A percentile compares a stretch with the other conserved stretches of the same genome.
Conservation (phyloP, 2,113 vertebrate species). For the Paramisgurnus dabryanus region DNA sequence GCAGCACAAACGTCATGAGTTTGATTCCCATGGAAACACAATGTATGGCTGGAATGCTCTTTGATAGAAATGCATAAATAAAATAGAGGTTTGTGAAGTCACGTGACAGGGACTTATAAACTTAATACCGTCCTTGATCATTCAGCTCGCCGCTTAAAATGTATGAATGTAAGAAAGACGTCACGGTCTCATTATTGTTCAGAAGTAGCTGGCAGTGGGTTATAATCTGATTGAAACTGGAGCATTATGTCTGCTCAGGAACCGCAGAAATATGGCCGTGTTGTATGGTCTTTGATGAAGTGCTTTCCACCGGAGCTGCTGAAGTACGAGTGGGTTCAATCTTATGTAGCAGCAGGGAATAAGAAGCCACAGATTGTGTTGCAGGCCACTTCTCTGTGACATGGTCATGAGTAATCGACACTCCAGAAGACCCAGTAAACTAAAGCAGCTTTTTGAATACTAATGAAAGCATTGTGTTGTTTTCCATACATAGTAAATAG, state of each 20-base stretch:
- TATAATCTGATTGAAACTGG: background rate
- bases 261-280: background rate
- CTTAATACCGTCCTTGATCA: background rate
- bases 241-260: constrained; percentile 25
- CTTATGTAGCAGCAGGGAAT: constrained; percentile 27
- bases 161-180: background rate
- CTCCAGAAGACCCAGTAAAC: background rate
- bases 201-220: background rate
- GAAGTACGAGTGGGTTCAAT: constrained; percentile 19
- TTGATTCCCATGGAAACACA: background rate
- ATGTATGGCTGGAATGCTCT: too few relatives aligned
- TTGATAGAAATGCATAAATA: too few relatives aligned
- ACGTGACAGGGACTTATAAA: background rate
- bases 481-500: background rate
- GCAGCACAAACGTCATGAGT: too few relatives aligned
- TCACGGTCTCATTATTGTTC: background rate
- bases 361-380: constrained; percentile 22
- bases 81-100: background rate
- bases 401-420: background rate
- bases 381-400: constrained; percentile 10
- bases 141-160: background rate
- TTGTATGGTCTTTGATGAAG: constrained; percentile 20
- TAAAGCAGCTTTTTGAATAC: background rate
- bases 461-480: background rate
- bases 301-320: background rate